Conservation (phyloP, 1,140 invertebrate genomes). For the Halictus rubicundus region DNA sequence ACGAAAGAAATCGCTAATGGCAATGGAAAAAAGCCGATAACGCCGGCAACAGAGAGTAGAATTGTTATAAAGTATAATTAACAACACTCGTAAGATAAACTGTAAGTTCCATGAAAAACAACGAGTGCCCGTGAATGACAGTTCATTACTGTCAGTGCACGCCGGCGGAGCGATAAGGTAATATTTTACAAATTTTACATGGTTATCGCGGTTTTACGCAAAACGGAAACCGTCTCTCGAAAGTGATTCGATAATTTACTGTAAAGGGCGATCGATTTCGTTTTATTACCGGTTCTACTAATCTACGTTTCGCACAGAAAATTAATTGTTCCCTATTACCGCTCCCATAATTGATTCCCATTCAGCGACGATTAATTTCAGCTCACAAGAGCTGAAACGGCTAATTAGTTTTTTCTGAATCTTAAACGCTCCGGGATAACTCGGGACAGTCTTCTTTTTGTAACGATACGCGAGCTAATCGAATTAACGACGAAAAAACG, state of each 20-base stretch:
- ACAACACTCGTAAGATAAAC: conserved; percentile 44
- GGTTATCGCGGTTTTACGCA: conserved; percentile 36
- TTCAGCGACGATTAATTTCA: background rate
- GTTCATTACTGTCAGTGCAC: conserved; percentile 8
- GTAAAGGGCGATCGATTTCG: conserved; percentile 15
- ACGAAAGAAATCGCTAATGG: background rate
- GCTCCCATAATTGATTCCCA: too few species aligned
- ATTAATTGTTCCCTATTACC: background rate
- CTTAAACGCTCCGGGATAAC: too few species aligned
- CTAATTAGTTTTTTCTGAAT: background rate
- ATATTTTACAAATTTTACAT: conserved; percentile 49
- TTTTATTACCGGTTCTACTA: conserved; percentile 18
- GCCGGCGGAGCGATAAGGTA: conserved; percentile 41
- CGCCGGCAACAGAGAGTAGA: background rate
- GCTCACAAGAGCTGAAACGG: too few species aligned
- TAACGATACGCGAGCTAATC: background rate
- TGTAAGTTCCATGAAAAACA: conserved; percentile 29
- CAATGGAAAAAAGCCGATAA: background rate
- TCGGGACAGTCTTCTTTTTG: too few species aligned
- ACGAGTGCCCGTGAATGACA: conserved; percentile 17
- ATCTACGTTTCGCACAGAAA: background rate
- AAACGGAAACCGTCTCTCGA: conserved; percentile 12
- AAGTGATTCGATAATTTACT: conserved; percentile 46
- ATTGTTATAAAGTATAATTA: conserved; percentile 52
- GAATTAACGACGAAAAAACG: too few species aligned